Evolutionary conservation across 1,140 invertebrate species (phyloP).

Genomic region (Mycetomoellerius zeteki): DNA sequence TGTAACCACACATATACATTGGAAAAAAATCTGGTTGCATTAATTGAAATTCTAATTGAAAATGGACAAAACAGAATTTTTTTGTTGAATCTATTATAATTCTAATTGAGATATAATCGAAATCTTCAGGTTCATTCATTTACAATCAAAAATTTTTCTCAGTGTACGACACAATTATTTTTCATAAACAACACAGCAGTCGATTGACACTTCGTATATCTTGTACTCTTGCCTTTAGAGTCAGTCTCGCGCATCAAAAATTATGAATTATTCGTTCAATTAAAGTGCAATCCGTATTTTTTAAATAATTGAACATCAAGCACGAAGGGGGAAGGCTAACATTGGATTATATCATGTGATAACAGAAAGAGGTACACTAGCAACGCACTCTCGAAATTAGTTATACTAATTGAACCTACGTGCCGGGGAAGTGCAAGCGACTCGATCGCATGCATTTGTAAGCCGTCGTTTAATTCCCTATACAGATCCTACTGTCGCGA

Average conservation of each 20-base stretch:
- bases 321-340: neutral
- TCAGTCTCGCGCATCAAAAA: neutral
- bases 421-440: constrained; percentile 51
- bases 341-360: constrained; percentile 52
- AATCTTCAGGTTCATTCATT: too few species aligned
- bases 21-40: too few species aligned
- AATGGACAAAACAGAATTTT: too few species aligned
- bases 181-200: too few species aligned
- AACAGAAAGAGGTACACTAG: constrained; percentile 58
- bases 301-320: neutral
- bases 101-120: too few species aligned
- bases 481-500: constrained; percentile 51
- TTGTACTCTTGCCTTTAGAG: too few species aligned
- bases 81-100: too few species aligned
- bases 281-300: neutral
- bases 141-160: too few species aligned
- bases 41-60: too few species aligned
- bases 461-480: constrained; percentile 60
- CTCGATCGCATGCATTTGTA: constrained; percentile 61
- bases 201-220: too few species aligned
- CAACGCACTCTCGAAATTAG: constrained; percentile 53
- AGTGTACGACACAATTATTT: too few species aligned
- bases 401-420: constrained; percentile 61
- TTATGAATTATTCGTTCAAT: constrained; percentile 30
- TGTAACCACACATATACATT: too few species aligned